Percentiles rank a stretch among this genome's conserved stretches.
These are phyloP conservation scores for Arctocebus calabarensis DNA, from an alignment of 2,797 vertebrate genomes.

Conservation along the genomic window DNA sequence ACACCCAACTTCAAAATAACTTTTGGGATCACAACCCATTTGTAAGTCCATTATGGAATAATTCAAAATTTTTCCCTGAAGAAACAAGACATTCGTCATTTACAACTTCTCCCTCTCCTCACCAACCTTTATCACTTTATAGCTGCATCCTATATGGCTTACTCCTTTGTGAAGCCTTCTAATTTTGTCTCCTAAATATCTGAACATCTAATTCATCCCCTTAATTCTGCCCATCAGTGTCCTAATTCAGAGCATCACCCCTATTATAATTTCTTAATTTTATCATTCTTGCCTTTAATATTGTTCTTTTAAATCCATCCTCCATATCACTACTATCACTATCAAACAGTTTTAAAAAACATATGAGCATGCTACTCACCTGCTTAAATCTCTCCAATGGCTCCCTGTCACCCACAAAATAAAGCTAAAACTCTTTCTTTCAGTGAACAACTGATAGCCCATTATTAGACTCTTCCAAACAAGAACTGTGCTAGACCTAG, in stretches of 20 bases:
- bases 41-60: not conserved
- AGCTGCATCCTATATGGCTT: not conserved
- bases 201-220: not conserved
- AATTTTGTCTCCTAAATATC: not conserved
- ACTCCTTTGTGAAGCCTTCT: not conserved
- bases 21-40: not conserved
- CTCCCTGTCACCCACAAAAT: not conserved
- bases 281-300: constrained; percentile 1
- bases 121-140: not conserved
- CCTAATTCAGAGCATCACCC: not conserved
- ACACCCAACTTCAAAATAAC: constrained; percentile 5
- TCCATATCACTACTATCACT: not conserved
- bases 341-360: not conserved
- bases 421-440: not conserved
- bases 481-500: not conserved
- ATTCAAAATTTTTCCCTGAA: not conserved
- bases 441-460: not conserved
- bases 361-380: not conserved
- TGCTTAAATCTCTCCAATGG: not conserved
- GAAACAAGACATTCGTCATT: constrained; percentile 4
- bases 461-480: not conserved
- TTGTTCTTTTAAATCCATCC: not conserved
- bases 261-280: not conserved
- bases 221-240: not conserved
- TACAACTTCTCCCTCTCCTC: not conserved